Base-by-base conservation (phyloP, 1,140 invertebrate species). In the Neelides sp. region DNA sequence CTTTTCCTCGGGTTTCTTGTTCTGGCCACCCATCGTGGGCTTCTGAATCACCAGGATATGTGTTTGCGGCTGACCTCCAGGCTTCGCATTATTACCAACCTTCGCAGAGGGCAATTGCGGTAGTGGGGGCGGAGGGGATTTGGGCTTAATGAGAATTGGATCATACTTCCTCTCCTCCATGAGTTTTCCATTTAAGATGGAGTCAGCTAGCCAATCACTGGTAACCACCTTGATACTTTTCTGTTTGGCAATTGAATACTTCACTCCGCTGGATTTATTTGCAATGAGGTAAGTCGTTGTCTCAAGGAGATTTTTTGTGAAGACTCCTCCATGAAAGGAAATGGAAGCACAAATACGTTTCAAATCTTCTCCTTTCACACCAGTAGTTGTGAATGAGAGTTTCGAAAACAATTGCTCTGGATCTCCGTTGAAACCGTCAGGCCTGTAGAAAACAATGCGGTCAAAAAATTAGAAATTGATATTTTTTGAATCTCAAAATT, bases 131-230 rank as follows among this genome's bases (percentile, higher is more conserved):
- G 23, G 28, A 5, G 35, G 20, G 4, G 23, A 1, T 7, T n/a
- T n/a, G n/a, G n/a, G n/a, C n/a, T 3, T 37, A n/a, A 49, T 22
- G 7, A 54, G 19, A 27, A n/a, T 5, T 4, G 58, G 58, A 30
- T 60, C 36, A 40, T 54, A 60, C 7, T 28, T 22, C 12, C 4
- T 17, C 15, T 44, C 58, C 20, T 57, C 54, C 5, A 37, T 7
- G 4, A 57, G 10, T 19, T 44, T 26, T 13, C 39, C 36, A 3
- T 27, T 27, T 34, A 49, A 54, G 0, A 60, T 46, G 15, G 24
- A 60, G 17, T 57, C 54, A 0, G 40, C 48, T 7, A 57, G 36
- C 58, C 58, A 60, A 42, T 60, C 58, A 10, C 34, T 34, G 13
- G 37, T 54, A 3, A 60, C 55, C 17, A 60, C 37, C 24, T 54